A percentile compares a stretch with the other conserved stretches of the same genome.
These are phyloP conservation scores for Anarrhichthys ocellatus DNA, from an alignment of 2,113 vertebrate genomes.

Conservation along the genomic window DNA sequence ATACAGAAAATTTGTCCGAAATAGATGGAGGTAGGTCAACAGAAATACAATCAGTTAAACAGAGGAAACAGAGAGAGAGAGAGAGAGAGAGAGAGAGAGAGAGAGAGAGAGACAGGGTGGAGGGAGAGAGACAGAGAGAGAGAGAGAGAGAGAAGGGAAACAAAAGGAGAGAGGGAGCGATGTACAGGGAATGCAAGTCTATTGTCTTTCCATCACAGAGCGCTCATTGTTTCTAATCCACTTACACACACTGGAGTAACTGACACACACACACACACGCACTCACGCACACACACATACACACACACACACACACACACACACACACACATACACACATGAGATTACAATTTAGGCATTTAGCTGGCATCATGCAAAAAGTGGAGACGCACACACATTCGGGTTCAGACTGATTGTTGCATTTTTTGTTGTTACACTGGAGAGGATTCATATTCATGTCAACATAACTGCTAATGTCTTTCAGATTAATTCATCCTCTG, in stretches of 20 bases:
- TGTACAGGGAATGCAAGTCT: slow-evolving; percentile 42
- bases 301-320: background rate
- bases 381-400: background rate
- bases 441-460: slow-evolving; percentile 23
- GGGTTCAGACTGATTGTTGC: slow-evolving; percentile 11
- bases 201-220: slow-evolving; percentile 69
- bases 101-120: slow-evolving; percentile 8
- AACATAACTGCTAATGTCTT: background rate
- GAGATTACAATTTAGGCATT: slow-evolving; percentile 12
- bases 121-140: background rate
- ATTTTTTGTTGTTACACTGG: slow-evolving; percentile 18
- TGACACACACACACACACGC: slow-evolving; percentile 33
- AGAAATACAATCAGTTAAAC: slow-evolving; percentile 16
- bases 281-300: background rate
- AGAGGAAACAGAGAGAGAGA: background rate
- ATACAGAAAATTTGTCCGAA: slow-evolving; percentile 24
- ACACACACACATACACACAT: background rate
- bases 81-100: slow-evolving; percentile 10
- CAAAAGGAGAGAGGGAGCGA: slow-evolving; percentile 25
- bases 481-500: background rate
- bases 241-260: slow-evolving; percentile 42
- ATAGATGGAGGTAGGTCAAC: slow-evolving; percentile 15
- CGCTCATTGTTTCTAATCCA: slow-evolving; percentile 70
- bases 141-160: background rate
- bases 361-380: slow-evolving; percentile 24